phyloP scores from a whole-genome alignment of 2,888 invertebrate species.

The Oscheius sp. region DNA sequence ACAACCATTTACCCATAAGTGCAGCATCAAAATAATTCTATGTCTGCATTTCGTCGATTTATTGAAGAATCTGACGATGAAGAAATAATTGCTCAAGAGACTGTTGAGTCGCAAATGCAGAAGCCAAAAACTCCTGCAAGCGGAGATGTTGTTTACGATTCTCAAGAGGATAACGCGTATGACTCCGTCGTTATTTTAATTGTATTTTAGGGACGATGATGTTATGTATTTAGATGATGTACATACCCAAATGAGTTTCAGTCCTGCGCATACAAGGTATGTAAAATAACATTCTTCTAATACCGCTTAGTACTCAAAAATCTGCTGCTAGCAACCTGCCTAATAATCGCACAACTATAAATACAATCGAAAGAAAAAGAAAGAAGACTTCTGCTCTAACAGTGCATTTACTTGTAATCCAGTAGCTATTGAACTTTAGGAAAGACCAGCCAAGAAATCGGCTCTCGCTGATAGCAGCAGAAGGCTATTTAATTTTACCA shows the following conservation, averaged over 20 bases:
- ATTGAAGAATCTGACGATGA: constrained; percentile 4
- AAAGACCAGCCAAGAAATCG: neutral
- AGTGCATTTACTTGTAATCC: neutral
- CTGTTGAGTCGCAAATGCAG: neutral
- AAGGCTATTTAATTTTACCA: neutral
- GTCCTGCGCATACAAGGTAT: neutral
- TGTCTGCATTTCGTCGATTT: neutral
- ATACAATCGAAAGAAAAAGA: neutral
- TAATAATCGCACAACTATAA: neutral
- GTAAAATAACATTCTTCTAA: neutral
- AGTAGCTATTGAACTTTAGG: neutral
- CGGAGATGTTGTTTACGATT: neutral
- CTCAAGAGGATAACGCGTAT: neutral
- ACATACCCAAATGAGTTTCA: constrained; percentile 7
- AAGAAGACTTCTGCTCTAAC: neutral
- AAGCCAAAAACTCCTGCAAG: neutral
- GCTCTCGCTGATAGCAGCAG: no score
- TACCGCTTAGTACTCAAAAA: neutral
- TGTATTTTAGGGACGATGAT: neutral
- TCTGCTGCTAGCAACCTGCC: neutral
- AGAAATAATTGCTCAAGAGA: neutral
- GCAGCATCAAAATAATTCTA: neutral
- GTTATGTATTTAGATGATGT: constrained; percentile 7
- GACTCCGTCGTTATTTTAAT: neutral
- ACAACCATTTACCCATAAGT: neutral